Conservation (phyloP, 2,888 invertebrate genomes). For the Amphiduros pacificus region DNA sequence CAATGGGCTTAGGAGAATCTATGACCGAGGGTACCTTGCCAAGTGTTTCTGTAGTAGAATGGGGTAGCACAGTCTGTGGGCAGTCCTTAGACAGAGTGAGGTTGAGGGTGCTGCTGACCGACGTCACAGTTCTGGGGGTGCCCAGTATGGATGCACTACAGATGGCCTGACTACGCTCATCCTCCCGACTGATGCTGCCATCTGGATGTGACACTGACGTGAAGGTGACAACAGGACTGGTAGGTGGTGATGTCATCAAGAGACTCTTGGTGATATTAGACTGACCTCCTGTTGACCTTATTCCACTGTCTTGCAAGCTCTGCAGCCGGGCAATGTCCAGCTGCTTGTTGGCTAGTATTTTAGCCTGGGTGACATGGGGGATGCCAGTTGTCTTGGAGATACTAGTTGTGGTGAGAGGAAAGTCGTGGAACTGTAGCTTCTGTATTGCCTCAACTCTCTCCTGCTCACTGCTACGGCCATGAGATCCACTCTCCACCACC, state of each 20-base stretch:
- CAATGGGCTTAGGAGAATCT: conserved; percentile 23
- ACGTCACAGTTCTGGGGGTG: neutral
- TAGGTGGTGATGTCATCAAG: neutral
- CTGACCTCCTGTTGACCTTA: neutral
- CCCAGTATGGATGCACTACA: too few relatives aligned
- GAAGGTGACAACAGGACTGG: conserved; percentile 11
- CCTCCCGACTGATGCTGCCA: neutral
- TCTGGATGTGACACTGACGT: neutral
- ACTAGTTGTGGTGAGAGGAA: conserved; percentile 43
- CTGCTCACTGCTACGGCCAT: too few relatives aligned
- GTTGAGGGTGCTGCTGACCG: neutral
- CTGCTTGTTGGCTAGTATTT: conserved; percentile 7
- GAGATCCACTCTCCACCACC: neutral
- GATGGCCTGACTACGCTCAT: too few relatives aligned
- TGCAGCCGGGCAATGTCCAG: conserved; percentile 6
- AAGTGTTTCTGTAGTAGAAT: conserved; percentile 35
- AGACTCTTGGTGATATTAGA: conserved; percentile 4
- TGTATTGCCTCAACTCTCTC: conserved; percentile 43
- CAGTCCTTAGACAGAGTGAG: neutral
- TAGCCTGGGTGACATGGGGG: conserved; percentile 36
- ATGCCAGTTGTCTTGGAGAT: conserved; percentile 29
- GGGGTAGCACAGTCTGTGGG: neutral
- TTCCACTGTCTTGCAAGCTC: neutral
- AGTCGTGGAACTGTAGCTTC: conserved; percentile 50
- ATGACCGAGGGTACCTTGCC: conserved; percentile 46